A percentile compares a stretch with the other conserved stretches of the same genome.
phyloP scores from a whole-genome alignment of 2,113 vertebrate species.

The Lagopus muta region DNA sequence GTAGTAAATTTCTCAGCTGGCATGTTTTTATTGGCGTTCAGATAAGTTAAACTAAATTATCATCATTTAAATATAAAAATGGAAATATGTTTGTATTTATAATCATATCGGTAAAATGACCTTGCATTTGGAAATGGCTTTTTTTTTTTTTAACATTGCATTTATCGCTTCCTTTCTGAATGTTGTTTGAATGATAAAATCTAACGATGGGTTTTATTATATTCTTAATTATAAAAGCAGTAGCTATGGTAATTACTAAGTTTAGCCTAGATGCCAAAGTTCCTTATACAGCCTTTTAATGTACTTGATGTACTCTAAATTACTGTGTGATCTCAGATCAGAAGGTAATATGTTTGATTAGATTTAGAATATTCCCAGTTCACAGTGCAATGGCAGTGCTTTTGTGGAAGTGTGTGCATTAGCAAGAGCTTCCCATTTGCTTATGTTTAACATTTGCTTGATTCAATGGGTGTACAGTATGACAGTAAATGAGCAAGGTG shows the following conservation, averaged over 20 bases:
- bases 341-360: not conserved
- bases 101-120: not conserved
- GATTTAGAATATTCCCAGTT: not conserved
- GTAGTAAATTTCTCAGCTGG: not conserved
- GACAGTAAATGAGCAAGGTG: not conserved
- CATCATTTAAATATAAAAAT: not conserved
- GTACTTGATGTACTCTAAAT: not conserved
- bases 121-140: not conserved
- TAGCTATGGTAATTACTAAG: not conserved
- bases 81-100: not conserved
- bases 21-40: not conserved
- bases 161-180: not conserved
- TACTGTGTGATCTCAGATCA: not conserved
- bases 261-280: not conserved
- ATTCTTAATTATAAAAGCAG: not conserved
- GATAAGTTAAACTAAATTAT: not conserved
- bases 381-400: not conserved
- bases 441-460: not conserved
- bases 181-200: not conserved
- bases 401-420: not conserved
- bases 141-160: not conserved
- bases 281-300: not conserved
- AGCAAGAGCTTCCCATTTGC: not conserved
- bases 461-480: not conserved
- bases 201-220: not conserved